phyloP scores from a whole-genome alignment of 2,888 invertebrate genomes.

The Diarsia dahlii region DNA sequence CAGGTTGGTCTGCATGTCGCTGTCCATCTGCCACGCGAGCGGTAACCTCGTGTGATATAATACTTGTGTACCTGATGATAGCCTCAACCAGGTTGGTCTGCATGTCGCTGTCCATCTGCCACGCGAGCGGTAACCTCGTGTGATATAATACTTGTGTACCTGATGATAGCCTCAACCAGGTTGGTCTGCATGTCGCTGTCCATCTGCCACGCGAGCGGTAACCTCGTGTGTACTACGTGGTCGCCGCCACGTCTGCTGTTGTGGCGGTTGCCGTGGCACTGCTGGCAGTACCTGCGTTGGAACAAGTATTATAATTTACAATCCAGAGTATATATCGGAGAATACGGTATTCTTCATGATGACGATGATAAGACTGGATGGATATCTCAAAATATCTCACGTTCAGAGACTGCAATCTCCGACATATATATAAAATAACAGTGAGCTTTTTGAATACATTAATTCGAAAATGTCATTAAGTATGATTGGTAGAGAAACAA shows the following conservation, averaged over 20 bases:
- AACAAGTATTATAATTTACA: too few species aligned
- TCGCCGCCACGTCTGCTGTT: slow-evolving; percentile 96
- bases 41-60: too few species aligned
- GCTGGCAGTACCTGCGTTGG: slow-evolving; percentile 97
- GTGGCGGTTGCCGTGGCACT: slow-evolving; percentile 96
- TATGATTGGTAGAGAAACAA: too few species aligned
- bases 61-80: slow-evolving; percentile 93
- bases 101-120: slow-evolving; percentile 97
- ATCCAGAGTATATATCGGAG: too few species aligned
- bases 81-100: slow-evolving; percentile 98
- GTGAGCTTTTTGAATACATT: too few species aligned
- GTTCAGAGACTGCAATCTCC: too few species aligned
- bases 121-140: slow-evolving; percentile 81
- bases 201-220: slow-evolving; percentile 97
- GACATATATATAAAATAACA: too few species aligned
- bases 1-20: slow-evolving; percentile 97
- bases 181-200: slow-evolving; percentile 97
- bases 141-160: too few species aligned
- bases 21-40: slow-evolving; percentile 94
- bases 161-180: slow-evolving; percentile 98
- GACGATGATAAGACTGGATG: too few species aligned
- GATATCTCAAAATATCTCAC: too few species aligned
- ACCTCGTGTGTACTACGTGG: slow-evolving; percentile 97
- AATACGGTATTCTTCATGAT: too few species aligned
- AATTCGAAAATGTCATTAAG: too few species aligned